Conservation (phyloP, 1,140 invertebrate genomes). For the Anthonomus grandis region DNA sequence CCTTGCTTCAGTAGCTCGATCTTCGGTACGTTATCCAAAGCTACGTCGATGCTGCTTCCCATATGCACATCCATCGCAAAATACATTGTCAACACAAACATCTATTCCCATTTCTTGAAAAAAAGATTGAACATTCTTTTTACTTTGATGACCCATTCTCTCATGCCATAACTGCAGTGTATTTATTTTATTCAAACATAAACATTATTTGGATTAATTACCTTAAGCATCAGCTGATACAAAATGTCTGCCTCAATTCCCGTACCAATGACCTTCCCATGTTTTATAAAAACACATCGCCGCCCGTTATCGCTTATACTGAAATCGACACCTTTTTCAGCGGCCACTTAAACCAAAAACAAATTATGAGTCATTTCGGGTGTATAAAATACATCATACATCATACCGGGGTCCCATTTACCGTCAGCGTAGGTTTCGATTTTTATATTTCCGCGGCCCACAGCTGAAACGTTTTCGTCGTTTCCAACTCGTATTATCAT, state of each 20-base stretch:
- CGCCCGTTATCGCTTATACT: neutral
- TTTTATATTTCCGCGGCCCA: neutral
- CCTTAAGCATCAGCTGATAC: neutral
- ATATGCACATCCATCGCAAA: too few species aligned
- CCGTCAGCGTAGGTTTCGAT: constrained; percentile 1
- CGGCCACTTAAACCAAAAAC: neutral
- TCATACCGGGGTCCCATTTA: neutral
- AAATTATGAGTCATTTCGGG: neutral
- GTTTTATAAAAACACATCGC: neutral
- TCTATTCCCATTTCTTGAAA: too few species aligned
- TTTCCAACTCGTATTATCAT: neutral
- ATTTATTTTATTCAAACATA: neutral
- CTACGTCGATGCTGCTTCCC: neutral
- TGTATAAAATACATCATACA: constrained; percentile 4
- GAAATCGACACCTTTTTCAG: neutral
- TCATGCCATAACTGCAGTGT: constrained; percentile 1
- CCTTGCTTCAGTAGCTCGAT: constrained; percentile 8
- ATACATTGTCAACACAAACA: too few species aligned
- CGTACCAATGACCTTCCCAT: neutral
- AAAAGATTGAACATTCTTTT: constrained; percentile 2
- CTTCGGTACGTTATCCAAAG: neutral
- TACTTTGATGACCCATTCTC: constrained; percentile 4
- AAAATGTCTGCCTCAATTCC: neutral
- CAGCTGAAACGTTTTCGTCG: neutral
- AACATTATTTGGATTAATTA: neutral